Evolutionary conservation across 2,113 vertebrate genomes (phyloP), one percentile per base, ranked within the genome.

Genomic region (Tapirus terrestris): DNA sequence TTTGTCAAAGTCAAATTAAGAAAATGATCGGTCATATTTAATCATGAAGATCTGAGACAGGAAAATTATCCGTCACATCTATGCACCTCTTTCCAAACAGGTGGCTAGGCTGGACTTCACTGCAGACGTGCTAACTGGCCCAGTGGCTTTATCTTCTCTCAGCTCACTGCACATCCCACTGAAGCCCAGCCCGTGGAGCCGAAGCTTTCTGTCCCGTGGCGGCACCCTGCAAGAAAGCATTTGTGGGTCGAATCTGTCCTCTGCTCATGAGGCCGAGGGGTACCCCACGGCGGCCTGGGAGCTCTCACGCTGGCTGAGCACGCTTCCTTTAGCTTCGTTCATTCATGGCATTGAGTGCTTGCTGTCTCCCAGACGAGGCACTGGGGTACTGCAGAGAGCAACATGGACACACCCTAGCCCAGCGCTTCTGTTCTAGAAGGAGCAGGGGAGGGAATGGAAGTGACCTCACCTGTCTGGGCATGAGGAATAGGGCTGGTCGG

Each of bases 1-100:
- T 94, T 94, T 63, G 29, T n/a, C 90, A 96, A 89, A 95, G 16
- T 63, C 76, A 23, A 36, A 93, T 72, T 91, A 95, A 95, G 97
- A 81, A 48, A 77, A 72, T 1, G 0, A 33, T 93, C 82, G 14
- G 79, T 97, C 45, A 25, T 53, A 13, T 63, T 96, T 51, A 92
- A 27, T 94, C 80, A 68, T 85, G 29, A 31, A 56, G 48, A 83
- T 58, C 8, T 45, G 56, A 61, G 23, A 53, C 51, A 60, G 79
- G 68, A 96, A 94, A 67, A 56, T 31, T 12, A 72, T 20, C 60
- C 67, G 43, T 67, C 61, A 21, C 73, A 0, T 25, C 51, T 56
- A 12, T 8, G 27, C 25, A 60, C 8, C 45, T 33, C 68, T 95
- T 96, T 60, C 31, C 56, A 53, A 60, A 86, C 12, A 23, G 8